Conservation (phyloP, 92 coral and sea anemone species). For the Heliopora coerulea region DNA sequence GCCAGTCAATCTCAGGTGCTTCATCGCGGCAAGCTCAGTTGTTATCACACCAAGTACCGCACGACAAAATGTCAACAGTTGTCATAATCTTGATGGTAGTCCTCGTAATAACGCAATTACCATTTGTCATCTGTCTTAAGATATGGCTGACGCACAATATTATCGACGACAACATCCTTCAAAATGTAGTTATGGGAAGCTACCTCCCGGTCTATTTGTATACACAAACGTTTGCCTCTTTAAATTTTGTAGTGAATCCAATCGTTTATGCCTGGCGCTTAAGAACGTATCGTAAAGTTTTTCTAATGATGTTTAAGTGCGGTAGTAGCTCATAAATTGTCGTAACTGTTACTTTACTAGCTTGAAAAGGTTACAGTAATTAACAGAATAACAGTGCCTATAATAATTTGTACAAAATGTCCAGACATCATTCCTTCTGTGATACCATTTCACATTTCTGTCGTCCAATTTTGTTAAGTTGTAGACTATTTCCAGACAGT, state of each 20-base stretch:
- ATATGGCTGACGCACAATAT: not conserved
- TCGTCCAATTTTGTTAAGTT: too few relatives aligned
- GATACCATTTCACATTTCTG: too few relatives aligned
- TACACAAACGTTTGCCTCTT: conserved; percentile 21
- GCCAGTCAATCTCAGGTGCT: conserved; percentile 1
- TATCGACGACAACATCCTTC: not conserved
- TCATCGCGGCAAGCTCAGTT: not conserved
- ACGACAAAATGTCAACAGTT: conserved; percentile 34
- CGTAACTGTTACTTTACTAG: too few relatives aligned
- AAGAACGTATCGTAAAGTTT: conserved; percentile 33
- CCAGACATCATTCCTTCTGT: too few relatives aligned
- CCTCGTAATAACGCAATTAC: conserved; percentile 22
- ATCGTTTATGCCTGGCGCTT: conserved; percentile 38
- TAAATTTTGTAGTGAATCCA: conserved; percentile 34
- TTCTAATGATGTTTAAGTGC: not conserved
- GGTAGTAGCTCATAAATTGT: too few relatives aligned
- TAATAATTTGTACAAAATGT: too few relatives aligned
- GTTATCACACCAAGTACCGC: not conserved
- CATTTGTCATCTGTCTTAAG: conserved; percentile 20
- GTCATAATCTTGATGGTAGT: conserved; percentile 25
- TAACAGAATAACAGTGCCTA: too few relatives aligned
- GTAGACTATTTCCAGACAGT: too few relatives aligned
- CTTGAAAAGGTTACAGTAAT: too few relatives aligned
- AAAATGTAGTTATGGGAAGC: not conserved
- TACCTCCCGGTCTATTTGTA: not conserved